Evolutionary conservation across 2,888 invertebrate species (phyloP).

Genomic region (Biston stratarius): DNA sequence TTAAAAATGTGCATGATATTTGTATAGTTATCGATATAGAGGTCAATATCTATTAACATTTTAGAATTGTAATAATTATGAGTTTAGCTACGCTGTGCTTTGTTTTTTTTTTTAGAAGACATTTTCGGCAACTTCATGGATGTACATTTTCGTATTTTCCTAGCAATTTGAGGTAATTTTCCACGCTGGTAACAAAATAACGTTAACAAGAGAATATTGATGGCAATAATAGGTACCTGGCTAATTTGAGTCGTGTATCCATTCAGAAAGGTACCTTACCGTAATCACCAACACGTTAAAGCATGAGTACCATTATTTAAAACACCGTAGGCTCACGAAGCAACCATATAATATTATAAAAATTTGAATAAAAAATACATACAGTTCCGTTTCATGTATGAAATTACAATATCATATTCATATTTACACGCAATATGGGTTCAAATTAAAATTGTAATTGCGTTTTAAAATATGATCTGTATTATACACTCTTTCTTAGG

Average conservation of each 20-base stretch:
- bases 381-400: slow-evolving; percentile 42
- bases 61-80: too few species aligned
- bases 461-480: slow-evolving; percentile 10
- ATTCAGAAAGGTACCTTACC: background rate
- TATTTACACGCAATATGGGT: slow-evolving; percentile 19
- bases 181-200: too few species aligned
- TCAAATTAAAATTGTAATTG: slow-evolving; percentile 26
- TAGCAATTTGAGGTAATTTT: too few species aligned
- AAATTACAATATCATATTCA: slow-evolving; percentile 47
- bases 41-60: too few species aligned
- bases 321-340: slow-evolving; percentile 17
- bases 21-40: too few species aligned
- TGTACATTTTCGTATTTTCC: too few species aligned
- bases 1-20: too few species aligned
- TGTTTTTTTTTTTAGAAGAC: too few species aligned
- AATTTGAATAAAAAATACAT: slow-evolving; percentile 48
- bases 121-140: too few species aligned
- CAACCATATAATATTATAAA: slow-evolving; percentile 21
- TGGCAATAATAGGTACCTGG: background rate
- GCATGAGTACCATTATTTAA: slow-evolving; percentile 27
- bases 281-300: slow-evolving; percentile 10
- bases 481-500: background rate
- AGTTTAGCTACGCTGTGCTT: too few species aligned
- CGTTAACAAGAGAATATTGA: too few species aligned
- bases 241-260: background rate